These are phyloP conservation scores for Rhizomys pruinosus DNA, from an alignment of 2,113 vertebrate genomes.

Conservation along the genomic window DNA sequence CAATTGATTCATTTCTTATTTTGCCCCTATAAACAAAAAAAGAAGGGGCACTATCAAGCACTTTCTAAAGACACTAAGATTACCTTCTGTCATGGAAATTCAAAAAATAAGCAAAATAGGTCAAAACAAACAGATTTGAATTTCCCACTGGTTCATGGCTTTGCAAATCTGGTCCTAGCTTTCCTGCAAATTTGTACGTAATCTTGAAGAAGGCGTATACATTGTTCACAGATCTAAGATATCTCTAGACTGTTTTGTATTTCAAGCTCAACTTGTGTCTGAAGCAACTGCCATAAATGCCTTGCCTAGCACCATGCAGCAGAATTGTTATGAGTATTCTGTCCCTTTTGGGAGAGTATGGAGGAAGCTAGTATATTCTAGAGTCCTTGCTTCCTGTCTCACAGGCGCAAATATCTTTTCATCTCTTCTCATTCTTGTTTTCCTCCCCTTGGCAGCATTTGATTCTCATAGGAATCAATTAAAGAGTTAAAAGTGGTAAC, in stretches of 20 bases:
- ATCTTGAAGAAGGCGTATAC: constrained; percentile 47
- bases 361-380: not conserved
- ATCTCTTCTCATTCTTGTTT: not conserved
- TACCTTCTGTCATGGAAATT: constrained; percentile 29
- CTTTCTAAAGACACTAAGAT: constrained; percentile 47
- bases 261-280: constrained; percentile 28
- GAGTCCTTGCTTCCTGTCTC: not conserved
- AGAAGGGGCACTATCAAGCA: not conserved
- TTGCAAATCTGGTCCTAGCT: constrained; percentile 20
- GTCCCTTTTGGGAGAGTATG: not conserved
- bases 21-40: not conserved
- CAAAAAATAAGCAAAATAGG: constrained; percentile 68
- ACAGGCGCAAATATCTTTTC: not conserved
- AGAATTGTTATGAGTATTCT: not conserved
- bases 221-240: constrained; percentile 22
- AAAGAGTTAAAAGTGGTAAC: constrained; percentile 10
- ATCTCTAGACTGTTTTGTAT: not conserved
- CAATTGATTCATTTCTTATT: constrained; percentile 5
- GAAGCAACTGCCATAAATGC: not conserved
- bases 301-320: not conserved
- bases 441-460: not conserved
- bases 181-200: constrained; percentile 31
- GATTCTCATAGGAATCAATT: constrained; percentile 13
- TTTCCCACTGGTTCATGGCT: not conserved
- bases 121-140: constrained; percentile 52